Percentiles rank a stretch among this genome's conserved stretches.
Evolutionary conservation across 2,888 invertebrate species (phyloP).

Genomic region (Cremastinae sp.): DNA sequence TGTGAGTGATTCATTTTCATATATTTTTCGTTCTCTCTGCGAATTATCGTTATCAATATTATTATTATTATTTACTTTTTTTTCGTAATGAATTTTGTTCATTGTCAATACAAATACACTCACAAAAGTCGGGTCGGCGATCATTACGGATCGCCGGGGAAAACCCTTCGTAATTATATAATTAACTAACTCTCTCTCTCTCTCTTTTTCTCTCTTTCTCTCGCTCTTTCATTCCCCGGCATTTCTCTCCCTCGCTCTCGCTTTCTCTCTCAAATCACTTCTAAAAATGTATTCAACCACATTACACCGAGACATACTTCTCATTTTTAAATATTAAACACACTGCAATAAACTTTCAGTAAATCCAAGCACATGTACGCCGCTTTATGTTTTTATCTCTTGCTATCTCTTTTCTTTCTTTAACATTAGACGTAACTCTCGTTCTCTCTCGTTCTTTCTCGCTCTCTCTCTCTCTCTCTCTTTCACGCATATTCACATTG

Average conservation of each 20-base stretch:
- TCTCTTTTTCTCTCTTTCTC: constrained; percentile 33
- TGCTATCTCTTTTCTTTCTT: constrained; percentile 24
- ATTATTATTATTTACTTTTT: constrained; percentile 7
- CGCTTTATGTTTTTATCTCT: constrained; percentile 52
- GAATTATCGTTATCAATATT: constrained; percentile 23
- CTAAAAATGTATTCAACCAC: constrained; percentile 63
- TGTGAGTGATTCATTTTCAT: neutral
- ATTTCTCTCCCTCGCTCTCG: neutral
- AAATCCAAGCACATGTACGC: constrained; percentile 74
- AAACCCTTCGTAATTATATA: constrained; percentile 56
- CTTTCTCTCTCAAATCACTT: constrained; percentile 50
- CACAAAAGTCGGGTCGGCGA: constrained; percentile 58
- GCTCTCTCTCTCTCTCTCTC: neutral
- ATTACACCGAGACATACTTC: constrained; percentile 59
- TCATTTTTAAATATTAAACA: constrained; percentile 70
- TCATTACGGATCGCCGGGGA: constrained; percentile 56
- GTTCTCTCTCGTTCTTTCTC: constrained; percentile 32
- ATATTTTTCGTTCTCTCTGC: constrained; percentile 24
- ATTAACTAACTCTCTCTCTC: constrained; percentile 38
- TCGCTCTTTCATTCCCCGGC: constrained; percentile 49
- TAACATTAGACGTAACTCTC: neutral
- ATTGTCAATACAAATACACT: constrained; percentile 63
- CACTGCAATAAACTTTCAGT: constrained; percentile 74
- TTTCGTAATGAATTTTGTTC: constrained; percentile 55
- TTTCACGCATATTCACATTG: constrained; percentile 21